Conservation (phyloP, 2,113 vertebrate species). For the Panurus biarmicus region DNA sequence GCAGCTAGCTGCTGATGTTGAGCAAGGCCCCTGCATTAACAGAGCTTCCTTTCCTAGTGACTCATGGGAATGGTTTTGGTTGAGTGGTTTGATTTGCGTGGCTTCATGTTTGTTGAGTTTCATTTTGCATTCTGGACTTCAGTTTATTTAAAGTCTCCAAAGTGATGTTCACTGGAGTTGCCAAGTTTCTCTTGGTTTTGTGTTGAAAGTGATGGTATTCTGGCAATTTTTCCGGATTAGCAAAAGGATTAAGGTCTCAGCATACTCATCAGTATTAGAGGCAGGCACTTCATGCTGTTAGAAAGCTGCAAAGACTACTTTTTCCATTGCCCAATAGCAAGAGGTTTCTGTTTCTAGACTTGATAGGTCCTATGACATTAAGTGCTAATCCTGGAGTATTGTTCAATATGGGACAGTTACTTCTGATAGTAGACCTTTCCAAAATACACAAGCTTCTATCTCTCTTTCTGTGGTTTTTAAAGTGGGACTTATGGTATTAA, state of each 20-base stretch:
- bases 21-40: neutral
- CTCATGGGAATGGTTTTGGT: neutral
- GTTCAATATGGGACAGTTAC: neutral
- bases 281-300: neutral
- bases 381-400: neutral
- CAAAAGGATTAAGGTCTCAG: conserved; percentile 32
- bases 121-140: neutral
- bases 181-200: conserved; percentile 25
- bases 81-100: conserved; percentile 27
- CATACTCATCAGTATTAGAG: neutral
- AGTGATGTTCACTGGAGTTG: neutral
- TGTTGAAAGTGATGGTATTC: neutral
- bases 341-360: neutral
- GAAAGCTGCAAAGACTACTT: neutral
- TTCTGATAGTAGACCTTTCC: neutral
- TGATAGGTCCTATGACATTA: neutral
- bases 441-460: conserved; percentile 3
- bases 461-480: neutral
- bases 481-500: neutral
- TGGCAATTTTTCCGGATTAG: neutral
- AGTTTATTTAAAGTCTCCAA: conserved; percentile 26
- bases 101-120: neutral
- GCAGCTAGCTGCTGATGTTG: neutral
- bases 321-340: neutral
- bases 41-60: neutral